Conservation (phyloP, 2,797 vertebrate genomes). For the Podarcis siculus region DNA sequence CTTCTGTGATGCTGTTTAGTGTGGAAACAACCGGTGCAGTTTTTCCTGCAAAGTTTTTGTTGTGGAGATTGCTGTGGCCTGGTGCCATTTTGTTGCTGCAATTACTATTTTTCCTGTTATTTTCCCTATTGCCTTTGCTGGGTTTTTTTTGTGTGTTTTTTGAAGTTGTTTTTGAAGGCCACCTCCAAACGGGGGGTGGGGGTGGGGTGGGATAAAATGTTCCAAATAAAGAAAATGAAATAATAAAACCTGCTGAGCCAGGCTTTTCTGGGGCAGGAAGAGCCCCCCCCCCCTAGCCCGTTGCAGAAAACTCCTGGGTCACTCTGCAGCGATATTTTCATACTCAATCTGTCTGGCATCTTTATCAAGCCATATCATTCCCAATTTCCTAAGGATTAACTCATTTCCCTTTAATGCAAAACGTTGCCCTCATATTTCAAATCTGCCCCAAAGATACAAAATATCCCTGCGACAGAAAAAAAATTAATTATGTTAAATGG, state of each 20-base stretch:
- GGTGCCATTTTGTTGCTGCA: not conserved
- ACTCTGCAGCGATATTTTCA: slow-evolving; percentile 14
- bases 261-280: not conserved
- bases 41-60: not conserved
- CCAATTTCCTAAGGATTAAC: slow-evolving; percentile 13
- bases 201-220: too few species aligned
- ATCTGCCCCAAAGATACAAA: slow-evolving; percentile 27
- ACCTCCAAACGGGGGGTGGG: not conserved
- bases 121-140: not conserved
- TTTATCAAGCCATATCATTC: slow-evolving; percentile 13
- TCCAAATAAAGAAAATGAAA: not conserved
- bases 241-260: not conserved
- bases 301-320: not conserved
- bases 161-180: not conserved
- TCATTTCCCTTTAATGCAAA: slow-evolving; percentile 46
- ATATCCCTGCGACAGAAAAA: slow-evolving; percentile 9
- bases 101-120: not conserved
- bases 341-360: not conserved
- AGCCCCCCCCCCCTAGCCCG: not conserved
- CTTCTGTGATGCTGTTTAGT: not conserved
- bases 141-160: not conserved
- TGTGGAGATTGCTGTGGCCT: not conserved
- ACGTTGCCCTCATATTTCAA: slow-evolving; percentile 9
- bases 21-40: not conserved
- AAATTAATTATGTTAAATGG: not conserved